Conservation (phyloP, 2,113 vertebrate genomes). For the Phycodurus eques region DNA sequence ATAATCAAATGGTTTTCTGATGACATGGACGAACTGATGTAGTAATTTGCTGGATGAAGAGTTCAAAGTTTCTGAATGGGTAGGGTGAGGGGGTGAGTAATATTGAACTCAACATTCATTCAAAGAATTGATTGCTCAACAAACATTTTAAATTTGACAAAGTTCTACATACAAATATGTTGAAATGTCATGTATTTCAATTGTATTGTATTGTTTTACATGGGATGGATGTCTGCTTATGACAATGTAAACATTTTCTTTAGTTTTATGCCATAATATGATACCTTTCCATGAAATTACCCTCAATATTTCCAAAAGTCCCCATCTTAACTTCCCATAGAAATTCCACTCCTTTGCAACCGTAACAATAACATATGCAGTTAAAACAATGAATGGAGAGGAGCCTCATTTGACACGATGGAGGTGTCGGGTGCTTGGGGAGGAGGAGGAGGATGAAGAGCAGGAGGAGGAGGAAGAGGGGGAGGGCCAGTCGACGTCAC, state of each 20-base stretch:
- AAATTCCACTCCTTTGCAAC: neutral
- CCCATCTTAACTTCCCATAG: neutral
- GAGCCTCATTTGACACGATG: neutral
- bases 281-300: neutral
- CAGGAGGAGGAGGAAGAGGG: constrained; percentile 12
- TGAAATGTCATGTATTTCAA: neutral
- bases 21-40: neutral
- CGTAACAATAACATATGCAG: neutral
- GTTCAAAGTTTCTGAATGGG: neutral
- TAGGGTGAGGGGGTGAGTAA: neutral
- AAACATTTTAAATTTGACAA: neutral
- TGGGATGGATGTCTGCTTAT: too few relatives aligned
- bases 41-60: neutral
- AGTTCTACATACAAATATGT: neutral
- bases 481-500: constrained; percentile 70
- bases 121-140: neutral
- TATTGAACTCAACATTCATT: neutral
- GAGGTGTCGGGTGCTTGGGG: neutral
- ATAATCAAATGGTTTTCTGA: neutral
- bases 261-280: neutral
- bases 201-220: neutral
- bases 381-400: neutral
- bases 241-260: neutral
- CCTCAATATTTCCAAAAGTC: neutral
- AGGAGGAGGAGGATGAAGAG: neutral